Evolutionary conservation across 2,888 invertebrate genomes (phyloP).

Genomic region (Heliconius erato): DNA sequence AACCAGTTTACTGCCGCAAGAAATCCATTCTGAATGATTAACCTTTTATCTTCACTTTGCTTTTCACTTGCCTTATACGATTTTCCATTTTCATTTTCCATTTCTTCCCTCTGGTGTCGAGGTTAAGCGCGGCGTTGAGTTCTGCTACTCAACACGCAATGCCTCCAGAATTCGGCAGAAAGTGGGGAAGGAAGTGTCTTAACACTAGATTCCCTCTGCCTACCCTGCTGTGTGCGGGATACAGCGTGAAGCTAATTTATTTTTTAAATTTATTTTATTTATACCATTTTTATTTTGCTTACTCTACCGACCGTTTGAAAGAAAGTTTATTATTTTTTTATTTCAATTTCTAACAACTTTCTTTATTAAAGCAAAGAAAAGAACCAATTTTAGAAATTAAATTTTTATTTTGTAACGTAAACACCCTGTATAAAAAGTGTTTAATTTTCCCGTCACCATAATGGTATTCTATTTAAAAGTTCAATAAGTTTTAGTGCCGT

Average conservation of each 20-base stretch:
- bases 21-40: constrained; percentile 70
- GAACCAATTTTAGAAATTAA: background rate
- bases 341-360: background rate
- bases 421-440: background rate
- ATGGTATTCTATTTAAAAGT: constrained; percentile 3
- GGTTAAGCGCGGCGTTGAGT: too few relatives aligned
- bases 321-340: background rate
- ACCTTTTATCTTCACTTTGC: constrained; percentile 65
- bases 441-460: background rate
- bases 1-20: constrained; percentile 68
- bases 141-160: too few relatives aligned
- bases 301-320: background rate
- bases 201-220: too few relatives aligned
- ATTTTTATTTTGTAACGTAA: background rate
- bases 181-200: too few relatives aligned
- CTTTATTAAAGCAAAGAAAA: background rate
- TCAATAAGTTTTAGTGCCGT: constrained; percentile 14
- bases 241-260: too few relatives aligned
- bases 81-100: background rate
- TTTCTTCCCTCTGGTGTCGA: too few relatives aligned
- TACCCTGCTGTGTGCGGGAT: too few relatives aligned
- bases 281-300: constrained; percentile 9
- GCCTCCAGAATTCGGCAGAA: too few relatives aligned
- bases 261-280: too few relatives aligned
- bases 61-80: constrained; percentile 53